A percentile compares a stretch with the other conserved stretches of the same genome.
Evolutionary conservation across 2,113 vertebrate genomes (phyloP).

Genomic region (Charadrius vociferus): DNA sequence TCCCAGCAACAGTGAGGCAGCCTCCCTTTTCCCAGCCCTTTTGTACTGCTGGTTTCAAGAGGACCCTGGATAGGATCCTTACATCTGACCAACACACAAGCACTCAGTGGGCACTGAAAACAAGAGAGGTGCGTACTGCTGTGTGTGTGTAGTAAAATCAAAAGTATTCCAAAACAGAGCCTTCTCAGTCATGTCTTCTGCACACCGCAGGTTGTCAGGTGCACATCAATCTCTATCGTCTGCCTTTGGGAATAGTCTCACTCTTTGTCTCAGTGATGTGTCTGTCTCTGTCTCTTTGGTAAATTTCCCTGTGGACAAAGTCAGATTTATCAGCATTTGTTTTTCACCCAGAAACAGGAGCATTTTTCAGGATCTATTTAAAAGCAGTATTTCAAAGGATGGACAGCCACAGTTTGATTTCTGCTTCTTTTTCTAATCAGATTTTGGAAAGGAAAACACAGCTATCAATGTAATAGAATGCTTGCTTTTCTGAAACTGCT

Average conservation of each 20-base stretch:
- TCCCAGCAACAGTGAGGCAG: neutral
- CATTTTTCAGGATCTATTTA: neutral
- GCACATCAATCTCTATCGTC: neutral
- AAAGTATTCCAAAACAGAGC: neutral
- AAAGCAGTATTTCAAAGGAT: neutral
- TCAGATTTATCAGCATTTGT: neutral
- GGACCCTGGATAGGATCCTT: neutral
- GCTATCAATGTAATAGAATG: constrained; percentile 5
- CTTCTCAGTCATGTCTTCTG: neutral
- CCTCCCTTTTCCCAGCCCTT: neutral
- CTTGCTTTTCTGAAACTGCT: constrained; percentile 21
- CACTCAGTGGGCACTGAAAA: neutral
- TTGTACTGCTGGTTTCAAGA: neutral
- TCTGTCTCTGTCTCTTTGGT: neutral
- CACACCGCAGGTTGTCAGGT: neutral
- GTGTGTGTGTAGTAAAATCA: neutral
- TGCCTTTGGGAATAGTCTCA: neutral
- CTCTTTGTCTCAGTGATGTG: neutral
- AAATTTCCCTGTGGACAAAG: neutral
- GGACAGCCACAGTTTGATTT: neutral
- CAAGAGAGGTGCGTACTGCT: neutral
- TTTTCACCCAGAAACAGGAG: neutral
- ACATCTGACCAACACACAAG: neutral
- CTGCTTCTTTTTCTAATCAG: neutral
- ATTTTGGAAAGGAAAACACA: constrained; percentile 25